Evolutionary conservation across 2,888 invertebrate species (phyloP).

Genomic region (Polydesmus complanatus): DNA sequence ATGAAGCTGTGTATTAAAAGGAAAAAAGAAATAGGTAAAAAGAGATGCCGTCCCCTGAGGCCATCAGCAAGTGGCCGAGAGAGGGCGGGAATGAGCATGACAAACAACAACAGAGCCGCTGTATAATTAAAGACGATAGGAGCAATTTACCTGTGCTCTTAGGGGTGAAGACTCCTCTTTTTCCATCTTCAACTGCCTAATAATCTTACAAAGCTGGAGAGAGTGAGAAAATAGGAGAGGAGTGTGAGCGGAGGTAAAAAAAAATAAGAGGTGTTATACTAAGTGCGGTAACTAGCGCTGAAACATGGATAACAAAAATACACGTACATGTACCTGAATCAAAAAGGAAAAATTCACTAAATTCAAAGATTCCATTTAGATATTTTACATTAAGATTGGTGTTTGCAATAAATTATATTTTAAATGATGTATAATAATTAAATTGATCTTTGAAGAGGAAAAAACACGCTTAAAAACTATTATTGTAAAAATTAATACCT

Average conservation of each 20-base stretch:
- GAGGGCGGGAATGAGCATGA: constrained; percentile 10
- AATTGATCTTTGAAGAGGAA: too few relatives aligned
- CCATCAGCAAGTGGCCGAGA: constrained; percentile 7
- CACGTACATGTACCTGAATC: too few relatives aligned
- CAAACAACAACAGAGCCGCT: constrained; percentile 7
- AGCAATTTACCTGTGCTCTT: constrained; percentile 2
- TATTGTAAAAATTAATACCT: too few relatives aligned
- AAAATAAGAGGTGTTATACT: too few relatives aligned
- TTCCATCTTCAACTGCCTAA: not conserved
- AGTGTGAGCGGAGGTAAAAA: not conserved
- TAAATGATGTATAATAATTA: too few relatives aligned
- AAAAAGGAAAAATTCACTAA: too few relatives aligned
- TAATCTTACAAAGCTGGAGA: not conserved
- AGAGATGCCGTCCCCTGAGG: constrained; percentile 4
- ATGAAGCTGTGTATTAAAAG: not conserved
- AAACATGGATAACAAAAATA: too few relatives aligned
- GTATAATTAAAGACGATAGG: constrained; percentile 14
- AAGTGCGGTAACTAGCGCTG: too few relatives aligned
- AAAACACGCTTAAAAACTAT: too few relatives aligned
- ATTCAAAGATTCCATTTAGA: too few relatives aligned
- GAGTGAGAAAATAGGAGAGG: not conserved
- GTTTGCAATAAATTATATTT: too few relatives aligned
- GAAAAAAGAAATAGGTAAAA: not conserved
- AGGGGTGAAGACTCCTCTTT: not conserved
- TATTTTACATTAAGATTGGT: too few relatives aligned